Evolutionary conservation across 2,888 invertebrate species (phyloP).

Genomic region (Pseudanteris insignis): DNA sequence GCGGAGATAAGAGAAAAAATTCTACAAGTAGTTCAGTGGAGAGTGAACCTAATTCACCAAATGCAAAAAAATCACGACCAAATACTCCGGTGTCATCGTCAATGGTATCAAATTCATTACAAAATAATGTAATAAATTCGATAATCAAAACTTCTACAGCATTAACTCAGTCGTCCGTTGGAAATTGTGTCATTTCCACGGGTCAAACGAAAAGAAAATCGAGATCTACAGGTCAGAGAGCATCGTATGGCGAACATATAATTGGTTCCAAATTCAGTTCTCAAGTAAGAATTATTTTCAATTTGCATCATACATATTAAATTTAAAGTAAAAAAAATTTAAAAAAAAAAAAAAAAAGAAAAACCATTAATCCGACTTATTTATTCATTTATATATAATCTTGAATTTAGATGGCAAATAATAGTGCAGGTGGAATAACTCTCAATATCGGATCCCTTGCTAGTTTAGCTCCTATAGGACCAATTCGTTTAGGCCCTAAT

Average conservation of each 20-base stretch:
- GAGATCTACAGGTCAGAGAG: constrained; percentile 51
- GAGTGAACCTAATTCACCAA: constrained; percentile 68
- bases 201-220: constrained; percentile 50
- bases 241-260: constrained; percentile 52
- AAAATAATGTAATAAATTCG: constrained; percentile 18
- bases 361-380: no score
- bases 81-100: constrained; percentile 53
- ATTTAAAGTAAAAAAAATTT: no score
- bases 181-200: neutral
- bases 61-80: constrained; percentile 64
- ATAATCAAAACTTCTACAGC: constrained; percentile 45
- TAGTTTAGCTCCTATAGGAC: constrained; percentile 63
- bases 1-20: constrained; percentile 67
- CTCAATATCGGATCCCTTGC: constrained; percentile 65
- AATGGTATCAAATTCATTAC: constrained; percentile 5
- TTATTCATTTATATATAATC: no score
- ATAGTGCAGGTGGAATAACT: constrained; percentile 61
- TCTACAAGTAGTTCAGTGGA: constrained; percentile 68
- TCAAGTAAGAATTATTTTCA: no score
- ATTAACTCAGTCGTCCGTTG: constrained; percentile 19
- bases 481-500: constrained; percentile 60
- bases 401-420: constrained; percentile 46
- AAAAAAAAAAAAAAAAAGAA: no score
- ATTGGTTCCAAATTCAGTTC: constrained; percentile 51
- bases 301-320: no score